Percentiles rank a stretch among this genome's conserved stretches.
phyloP scores from a whole-genome alignment of 92 coral and sea anemone genomes.

The Phenganax subtilis region DNA sequence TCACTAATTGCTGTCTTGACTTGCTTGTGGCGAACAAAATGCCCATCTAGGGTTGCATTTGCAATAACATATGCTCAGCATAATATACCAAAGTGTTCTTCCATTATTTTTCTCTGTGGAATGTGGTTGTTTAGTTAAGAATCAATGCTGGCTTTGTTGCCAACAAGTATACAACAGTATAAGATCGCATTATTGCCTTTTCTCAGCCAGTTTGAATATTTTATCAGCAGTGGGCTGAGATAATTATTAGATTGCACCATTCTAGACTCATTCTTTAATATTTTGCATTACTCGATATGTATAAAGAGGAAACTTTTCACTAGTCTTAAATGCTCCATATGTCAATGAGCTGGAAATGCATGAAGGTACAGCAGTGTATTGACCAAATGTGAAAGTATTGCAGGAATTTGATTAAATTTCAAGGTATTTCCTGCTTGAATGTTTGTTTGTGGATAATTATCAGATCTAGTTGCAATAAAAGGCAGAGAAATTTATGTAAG shows the following conservation, averaged over 20 bases:
- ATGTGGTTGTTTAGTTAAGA: conserved; percentile 21
- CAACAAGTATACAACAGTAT: background rate
- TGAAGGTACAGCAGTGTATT: background rate
- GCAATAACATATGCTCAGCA: background rate
- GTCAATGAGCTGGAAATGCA: background rate
- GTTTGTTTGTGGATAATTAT: conserved; percentile 6
- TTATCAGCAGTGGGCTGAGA: conserved; percentile 5
- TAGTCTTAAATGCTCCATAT: background rate
- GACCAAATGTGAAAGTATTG: background rate
- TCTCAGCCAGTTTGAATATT: background rate
- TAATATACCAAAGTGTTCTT: background rate
- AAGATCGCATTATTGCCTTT: conserved; percentile 5
- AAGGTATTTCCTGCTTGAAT: conserved; percentile 7
- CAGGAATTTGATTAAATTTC: background rate
- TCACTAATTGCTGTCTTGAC: background rate
- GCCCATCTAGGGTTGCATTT: conserved; percentile 14
- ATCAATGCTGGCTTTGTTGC: conserved; percentile 22
- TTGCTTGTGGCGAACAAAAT: background rate
- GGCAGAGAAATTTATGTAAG: background rate
- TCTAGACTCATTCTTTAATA: background rate
- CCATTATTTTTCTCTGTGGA: background rate
- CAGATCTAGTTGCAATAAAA: background rate
- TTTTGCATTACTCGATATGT: background rate
- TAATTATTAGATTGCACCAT: background rate
- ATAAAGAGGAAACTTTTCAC: background rate